Base-by-base conservation (phyloP, 2,888 invertebrate species). In the Adelphocoris suturalis region DNA sequence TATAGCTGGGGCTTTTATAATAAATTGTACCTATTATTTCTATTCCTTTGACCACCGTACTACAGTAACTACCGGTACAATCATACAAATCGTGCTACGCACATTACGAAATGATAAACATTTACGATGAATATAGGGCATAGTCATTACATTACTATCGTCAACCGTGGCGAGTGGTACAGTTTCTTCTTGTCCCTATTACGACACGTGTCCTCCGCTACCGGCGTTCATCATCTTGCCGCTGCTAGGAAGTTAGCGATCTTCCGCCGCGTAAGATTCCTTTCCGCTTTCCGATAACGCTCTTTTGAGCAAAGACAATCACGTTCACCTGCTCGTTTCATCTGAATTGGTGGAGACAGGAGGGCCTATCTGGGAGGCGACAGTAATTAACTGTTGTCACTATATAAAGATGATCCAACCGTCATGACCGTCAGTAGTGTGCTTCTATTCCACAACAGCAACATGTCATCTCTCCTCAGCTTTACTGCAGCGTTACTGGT, bases 251-350 rank as follows among this genome's bases (percentile, higher is more conserved):
- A 47, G 47, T 16, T 37, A 78, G 46, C 46, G 82, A 52, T 68
- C 68, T 68, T 68, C 68, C 68, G 23, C 23, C 82, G 86, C 86
- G 86, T 86, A 86, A 86, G 75, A 75, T 86, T 68, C 86, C 68
- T 68, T 86, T 86, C 86, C 86, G 86, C 47, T 23, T 47, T 27
- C 48, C 68, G 48, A 68, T 47, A 47, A 27, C 75, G 68, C 68
- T 46, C 57, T 75, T 75, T n/a, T 86, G 86, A 86, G 86, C 86
- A 86, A 75, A 86, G 86, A 86, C 86, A 86, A 86, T 86, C 47
- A 12, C 75, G 11, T 86, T 48, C 55, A 9, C 61, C 37, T 52
- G 14, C n/a, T 27, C 68, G 86, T 86, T 86, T 48, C 75, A 75
- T 86, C 27, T 75, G 86, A 86, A 86, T 75, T 86, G 75, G 3